Conservation (phyloP, 2,888 invertebrate genomes). For the Parochlus steinenii region DNA sequence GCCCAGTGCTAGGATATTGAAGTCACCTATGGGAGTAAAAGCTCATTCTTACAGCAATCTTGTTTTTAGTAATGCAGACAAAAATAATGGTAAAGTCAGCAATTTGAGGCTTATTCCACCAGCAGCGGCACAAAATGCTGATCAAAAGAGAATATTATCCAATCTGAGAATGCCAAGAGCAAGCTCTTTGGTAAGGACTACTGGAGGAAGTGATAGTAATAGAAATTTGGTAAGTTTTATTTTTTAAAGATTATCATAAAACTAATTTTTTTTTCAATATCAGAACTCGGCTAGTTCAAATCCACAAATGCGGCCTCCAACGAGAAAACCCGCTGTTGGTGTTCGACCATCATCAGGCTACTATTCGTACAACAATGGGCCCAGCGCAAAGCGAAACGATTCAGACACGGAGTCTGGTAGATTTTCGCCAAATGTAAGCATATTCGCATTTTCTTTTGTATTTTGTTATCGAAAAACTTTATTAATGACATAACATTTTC, state of each 20-base stretch:
- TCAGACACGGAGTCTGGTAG: constrained; percentile 22
- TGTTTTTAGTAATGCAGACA: constrained; percentile 18
- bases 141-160: constrained; percentile 7
- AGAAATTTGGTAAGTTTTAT: constrained; percentile 3
- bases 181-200: constrained; percentile 8
- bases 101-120: constrained; percentile 2
- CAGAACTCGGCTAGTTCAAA: constrained; percentile 18
- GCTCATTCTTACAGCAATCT: constrained; percentile 30
- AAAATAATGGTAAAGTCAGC: constrained; percentile 2
- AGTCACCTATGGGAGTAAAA: constrained; percentile 29
- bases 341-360: constrained; percentile 26
- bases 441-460: no score
- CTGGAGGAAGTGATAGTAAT: neutral
- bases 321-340: constrained; percentile 22
- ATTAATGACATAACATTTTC: no score
- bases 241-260: neutral
- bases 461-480: no score
- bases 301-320: constrained; percentile 20
- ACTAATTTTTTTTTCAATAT: neutral
- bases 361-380: constrained; percentile 22
- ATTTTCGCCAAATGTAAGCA: constrained; percentile 1
- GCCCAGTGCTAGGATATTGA: constrained; percentile 15
- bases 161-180: constrained; percentile 5
- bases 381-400: constrained; percentile 16
- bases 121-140: neutral